Evolutionary conservation across 1,140 invertebrate species (phyloP).

Genomic region (Magallana ariakensis): DNA sequence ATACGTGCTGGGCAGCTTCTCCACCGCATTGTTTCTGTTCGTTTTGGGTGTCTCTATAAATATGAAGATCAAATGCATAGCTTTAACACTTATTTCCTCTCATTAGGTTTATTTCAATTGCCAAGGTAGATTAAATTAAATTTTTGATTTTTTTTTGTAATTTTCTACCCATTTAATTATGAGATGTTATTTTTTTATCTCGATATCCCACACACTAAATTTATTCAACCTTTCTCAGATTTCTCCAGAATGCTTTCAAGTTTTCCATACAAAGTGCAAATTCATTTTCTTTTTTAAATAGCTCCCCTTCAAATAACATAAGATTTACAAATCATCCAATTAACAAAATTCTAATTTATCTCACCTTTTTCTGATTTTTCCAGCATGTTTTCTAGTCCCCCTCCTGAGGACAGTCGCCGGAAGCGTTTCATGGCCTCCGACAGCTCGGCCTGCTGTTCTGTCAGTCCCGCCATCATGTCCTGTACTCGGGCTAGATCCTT

Average conservation of each 20-base stretch:
- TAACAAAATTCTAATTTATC: not conserved
- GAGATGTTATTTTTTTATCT: too few species aligned
- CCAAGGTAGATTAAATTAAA: too few species aligned
- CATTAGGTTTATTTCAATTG: too few species aligned
- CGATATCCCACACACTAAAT: too few species aligned
- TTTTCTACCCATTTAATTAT: too few species aligned
- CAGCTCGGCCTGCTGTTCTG: conserved; percentile 89
- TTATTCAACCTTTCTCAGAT: too few species aligned
- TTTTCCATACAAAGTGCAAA: too few species aligned
- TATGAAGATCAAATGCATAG: not conserved
- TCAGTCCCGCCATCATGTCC: conserved; percentile 89
- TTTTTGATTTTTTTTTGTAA: too few species aligned
- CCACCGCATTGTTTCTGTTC: not conserved
- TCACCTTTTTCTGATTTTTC: conserved; percentile 23
- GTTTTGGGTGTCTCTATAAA: conserved; percentile 23
- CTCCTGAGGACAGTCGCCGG: conserved; percentile 83
- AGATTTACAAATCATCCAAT: not conserved
- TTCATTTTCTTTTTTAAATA: too few species aligned
- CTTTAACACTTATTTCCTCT: too few species aligned
- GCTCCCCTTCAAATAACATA: too few species aligned
- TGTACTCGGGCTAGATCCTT: conserved; percentile 91
- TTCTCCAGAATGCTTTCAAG: too few species aligned
- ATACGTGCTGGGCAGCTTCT: conserved; percentile 82
- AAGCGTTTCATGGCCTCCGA: conserved; percentile 90
- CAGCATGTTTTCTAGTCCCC: conserved; percentile 47